Percentiles rank a stretch among this genome's conserved stretches.
These are phyloP conservation scores for Euplexia lucipara DNA, from an alignment of 2,888 invertebrate species.

Conservation along the genomic window DNA sequence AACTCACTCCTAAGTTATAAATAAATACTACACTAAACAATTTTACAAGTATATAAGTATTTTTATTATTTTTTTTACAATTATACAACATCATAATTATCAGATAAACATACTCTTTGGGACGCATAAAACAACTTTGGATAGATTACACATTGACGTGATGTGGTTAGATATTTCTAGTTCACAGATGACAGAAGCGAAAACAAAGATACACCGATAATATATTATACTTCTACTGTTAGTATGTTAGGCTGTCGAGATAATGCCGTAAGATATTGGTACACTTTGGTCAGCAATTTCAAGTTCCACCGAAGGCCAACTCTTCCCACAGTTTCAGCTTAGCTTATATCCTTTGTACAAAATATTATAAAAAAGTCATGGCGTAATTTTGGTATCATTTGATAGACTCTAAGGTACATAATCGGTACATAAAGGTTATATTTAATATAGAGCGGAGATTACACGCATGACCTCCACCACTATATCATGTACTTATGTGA, in stretches of 20 bases:
- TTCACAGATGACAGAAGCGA: slow-evolving; percentile 65
- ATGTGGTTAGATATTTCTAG: slow-evolving; percentile 54
- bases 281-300: slow-evolving; percentile 56
- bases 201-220: slow-evolving; percentile 63
- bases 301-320: slow-evolving; percentile 39
- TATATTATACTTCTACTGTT: slow-evolving; percentile 60
- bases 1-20: slow-evolving; percentile 79
- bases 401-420: slow-evolving; percentile 58
- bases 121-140: slow-evolving; percentile 88
- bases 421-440: slow-evolving; percentile 46
- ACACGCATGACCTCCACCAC: slow-evolving; percentile 30
- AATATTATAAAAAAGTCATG: slow-evolving; percentile 85
- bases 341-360: slow-evolving; percentile 75
- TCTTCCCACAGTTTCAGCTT: slow-evolving; percentile 51
- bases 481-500: slow-evolving; percentile 43
- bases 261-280: slow-evolving; percentile 51
- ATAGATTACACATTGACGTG: slow-evolving; percentile 75
- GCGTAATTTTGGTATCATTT: slow-evolving; percentile 76
- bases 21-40: slow-evolving; percentile 90
- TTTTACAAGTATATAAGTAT: slow-evolving; percentile 89
- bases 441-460: slow-evolving; percentile 48
- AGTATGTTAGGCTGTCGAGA: slow-evolving; percentile 59
- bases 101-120: slow-evolving; percentile 89
- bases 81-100: slow-evolving; percentile 87
- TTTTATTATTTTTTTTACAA: slow-evolving; percentile 89